Evolutionary conservation across 2,888 invertebrate genomes (phyloP).

Genomic region (Andrena hattorfiana): DNA sequence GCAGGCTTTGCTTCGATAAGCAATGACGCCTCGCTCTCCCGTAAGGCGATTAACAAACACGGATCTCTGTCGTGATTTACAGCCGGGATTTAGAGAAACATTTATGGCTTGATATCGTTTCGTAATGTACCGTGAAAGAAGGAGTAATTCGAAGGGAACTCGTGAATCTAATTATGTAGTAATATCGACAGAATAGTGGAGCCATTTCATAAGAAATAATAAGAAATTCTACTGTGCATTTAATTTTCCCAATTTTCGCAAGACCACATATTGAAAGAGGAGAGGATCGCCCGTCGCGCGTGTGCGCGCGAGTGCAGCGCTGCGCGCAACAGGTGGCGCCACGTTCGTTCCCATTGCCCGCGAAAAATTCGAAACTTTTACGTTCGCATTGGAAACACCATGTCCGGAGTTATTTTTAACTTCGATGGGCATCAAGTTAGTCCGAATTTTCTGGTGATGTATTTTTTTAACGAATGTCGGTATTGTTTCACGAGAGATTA

Average conservation of each 20-base stretch:
- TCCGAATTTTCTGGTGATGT: too few relatives aligned
- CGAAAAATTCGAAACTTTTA: slow-evolving; percentile 12
- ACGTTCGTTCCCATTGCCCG: background rate
- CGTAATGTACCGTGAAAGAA: too few relatives aligned
- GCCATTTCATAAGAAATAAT: too few relatives aligned
- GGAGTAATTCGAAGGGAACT: too few relatives aligned
- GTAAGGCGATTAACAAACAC: slow-evolving; percentile 13
- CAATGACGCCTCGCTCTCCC: slow-evolving; percentile 36
- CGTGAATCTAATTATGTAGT: too few relatives aligned
- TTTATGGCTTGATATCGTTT: too few relatives aligned
- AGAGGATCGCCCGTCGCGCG: background rate
- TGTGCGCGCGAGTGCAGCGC: background rate
- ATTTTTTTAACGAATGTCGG: too few relatives aligned
- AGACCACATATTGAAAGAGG: background rate
- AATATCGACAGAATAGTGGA: too few relatives aligned
- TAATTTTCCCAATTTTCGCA: background rate
- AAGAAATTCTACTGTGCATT: too few relatives aligned
- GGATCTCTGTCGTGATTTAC: background rate
- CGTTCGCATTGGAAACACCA: background rate
- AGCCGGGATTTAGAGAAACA: too few relatives aligned
- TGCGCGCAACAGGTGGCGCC: background rate
- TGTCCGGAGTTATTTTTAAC: background rate
- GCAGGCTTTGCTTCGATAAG: slow-evolving; percentile 41
- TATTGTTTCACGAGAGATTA: too few relatives aligned
- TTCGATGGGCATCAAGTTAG: background rate